phyloP scores from a whole-genome alignment of 2,797 vertebrate species.

The Karalla daura region DNA sequence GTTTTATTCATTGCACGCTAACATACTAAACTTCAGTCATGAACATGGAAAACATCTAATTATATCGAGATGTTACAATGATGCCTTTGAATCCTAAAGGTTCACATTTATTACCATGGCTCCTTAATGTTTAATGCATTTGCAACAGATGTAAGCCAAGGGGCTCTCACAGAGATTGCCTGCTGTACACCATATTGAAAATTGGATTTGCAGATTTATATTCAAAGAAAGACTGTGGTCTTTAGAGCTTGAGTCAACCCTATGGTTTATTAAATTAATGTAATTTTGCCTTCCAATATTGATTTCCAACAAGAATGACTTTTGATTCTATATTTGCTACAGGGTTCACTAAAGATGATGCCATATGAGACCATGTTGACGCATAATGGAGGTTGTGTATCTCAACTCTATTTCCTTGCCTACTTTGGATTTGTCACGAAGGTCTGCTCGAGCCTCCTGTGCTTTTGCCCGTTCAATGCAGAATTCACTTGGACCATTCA shows the following conservation, averaged over 20 bases:
- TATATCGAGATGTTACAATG: too few species aligned
- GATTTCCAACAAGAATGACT: background rate
- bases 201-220: slow-evolving; percentile 19
- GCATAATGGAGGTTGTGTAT: too few species aligned
- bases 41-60: background rate
- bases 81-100: background rate
- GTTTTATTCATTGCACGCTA: background rate
- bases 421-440: too few species aligned
- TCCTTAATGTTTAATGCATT: background rate
- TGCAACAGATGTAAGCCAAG: background rate
- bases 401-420: too few species aligned
- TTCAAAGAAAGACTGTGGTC: slow-evolving; percentile 6
- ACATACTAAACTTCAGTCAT: too few species aligned
- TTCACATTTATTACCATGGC: background rate
- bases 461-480: too few species aligned
- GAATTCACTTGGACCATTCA: too few species aligned
- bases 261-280: background rate
- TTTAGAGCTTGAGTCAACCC: background rate
- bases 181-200: background rate
- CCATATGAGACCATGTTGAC: background rate
- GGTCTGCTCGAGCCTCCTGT: too few species aligned
- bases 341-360: background rate
- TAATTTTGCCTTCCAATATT: background rate
- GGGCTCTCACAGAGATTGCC: too few species aligned
- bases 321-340: background rate